Conservation (phyloP, 2,797 vertebrate species). For the Enteromius viviparus region DNA sequence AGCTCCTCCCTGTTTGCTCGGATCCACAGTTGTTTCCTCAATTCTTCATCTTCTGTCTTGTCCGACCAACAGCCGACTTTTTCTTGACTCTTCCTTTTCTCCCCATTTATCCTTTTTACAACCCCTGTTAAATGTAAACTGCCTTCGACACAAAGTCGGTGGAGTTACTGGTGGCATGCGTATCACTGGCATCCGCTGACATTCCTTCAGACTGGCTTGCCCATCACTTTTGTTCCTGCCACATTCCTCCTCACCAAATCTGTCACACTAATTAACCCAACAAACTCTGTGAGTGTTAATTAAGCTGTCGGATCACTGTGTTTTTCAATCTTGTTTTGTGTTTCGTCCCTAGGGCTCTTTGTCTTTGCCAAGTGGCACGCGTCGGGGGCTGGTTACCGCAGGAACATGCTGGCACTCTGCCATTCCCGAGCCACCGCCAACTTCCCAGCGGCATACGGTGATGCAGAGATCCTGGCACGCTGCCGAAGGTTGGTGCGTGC, state of each 20-base stretch:
- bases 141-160: slow-evolving; percentile 4
- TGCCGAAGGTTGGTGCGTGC: slow-evolving; percentile 55
- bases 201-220: slow-evolving; percentile 54
- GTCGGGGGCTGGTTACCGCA: slow-evolving; percentile 55
- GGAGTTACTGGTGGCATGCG: neutral
- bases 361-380: slow-evolving; percentile 62
- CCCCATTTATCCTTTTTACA: neutral
- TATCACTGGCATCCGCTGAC: slow-evolving; percentile 12
- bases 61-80: neutral
- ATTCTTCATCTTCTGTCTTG: neutral
- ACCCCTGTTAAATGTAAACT: neutral
- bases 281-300: slow-evolving; percentile 63
- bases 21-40: slow-evolving; percentile 23
- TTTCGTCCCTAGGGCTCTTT: slow-evolving; percentile 63
- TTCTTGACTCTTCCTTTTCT: neutral
- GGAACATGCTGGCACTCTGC: slow-evolving; percentile 60
- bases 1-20: slow-evolving; percentile 37
- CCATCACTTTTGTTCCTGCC: slow-evolving; percentile 54
- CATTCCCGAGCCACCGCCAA: slow-evolving; percentile 60
- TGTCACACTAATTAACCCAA: slow-evolving; percentile 66
- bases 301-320: slow-evolving; percentile 63
- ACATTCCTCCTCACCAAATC: slow-evolving; percentile 61
- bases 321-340: slow-evolving; percentile 61
- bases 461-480: slow-evolving; percentile 52
- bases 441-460: slow-evolving; percentile 55